A percentile compares a stretch with the other conserved stretches of the same genome.
phyloP scores from a whole-genome alignment of 1,140 invertebrate genomes.

The Sycobia sp. region DNA sequence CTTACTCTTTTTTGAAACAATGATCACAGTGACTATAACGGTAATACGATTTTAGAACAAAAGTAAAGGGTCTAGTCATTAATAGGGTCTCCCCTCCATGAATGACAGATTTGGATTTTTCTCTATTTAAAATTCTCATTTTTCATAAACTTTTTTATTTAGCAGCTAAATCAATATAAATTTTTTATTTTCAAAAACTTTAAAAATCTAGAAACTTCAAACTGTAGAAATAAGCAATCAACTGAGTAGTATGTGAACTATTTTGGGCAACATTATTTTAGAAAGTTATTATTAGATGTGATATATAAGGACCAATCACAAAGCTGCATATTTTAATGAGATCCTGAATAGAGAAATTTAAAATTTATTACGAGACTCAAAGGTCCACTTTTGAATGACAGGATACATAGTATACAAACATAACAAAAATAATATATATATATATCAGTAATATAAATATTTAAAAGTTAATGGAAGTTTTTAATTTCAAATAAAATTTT shows the following conservation, averaged over 20 bases:
- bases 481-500: slow-evolving; percentile 34
- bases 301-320: slow-evolving; percentile 17
- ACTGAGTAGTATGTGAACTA: slow-evolving; percentile 40
- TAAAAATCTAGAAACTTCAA: background rate
- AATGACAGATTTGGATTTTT: slow-evolving; percentile 32
- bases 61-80: slow-evolving; percentile 67
- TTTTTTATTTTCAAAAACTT: slow-evolving; percentile 9
- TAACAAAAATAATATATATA: slow-evolving; percentile 38
- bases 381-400: slow-evolving; percentile 36
- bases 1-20: slow-evolving; percentile 61
- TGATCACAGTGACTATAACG: slow-evolving; percentile 66
- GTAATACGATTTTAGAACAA: slow-evolving; percentile 64
- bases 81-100: slow-evolving; percentile 62
- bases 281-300: slow-evolving; percentile 31
- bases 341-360: slow-evolving; percentile 29
- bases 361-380: slow-evolving; percentile 33
- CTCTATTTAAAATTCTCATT: slow-evolving; percentile 23
- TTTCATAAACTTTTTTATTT: slow-evolving; percentile 15
- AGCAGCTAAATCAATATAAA: slow-evolving; percentile 15
- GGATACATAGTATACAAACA: slow-evolving; percentile 36
- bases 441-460: slow-evolving; percentile 14
- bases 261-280: slow-evolving; percentile 34
- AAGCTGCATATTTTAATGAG: slow-evolving; percentile 25
- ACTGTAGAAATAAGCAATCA: slow-evolving; percentile 25
- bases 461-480: slow-evolving; percentile 25